phyloP scores from a whole-genome alignment of 2,888 invertebrate species.

The Hetaerina titia region DNA sequence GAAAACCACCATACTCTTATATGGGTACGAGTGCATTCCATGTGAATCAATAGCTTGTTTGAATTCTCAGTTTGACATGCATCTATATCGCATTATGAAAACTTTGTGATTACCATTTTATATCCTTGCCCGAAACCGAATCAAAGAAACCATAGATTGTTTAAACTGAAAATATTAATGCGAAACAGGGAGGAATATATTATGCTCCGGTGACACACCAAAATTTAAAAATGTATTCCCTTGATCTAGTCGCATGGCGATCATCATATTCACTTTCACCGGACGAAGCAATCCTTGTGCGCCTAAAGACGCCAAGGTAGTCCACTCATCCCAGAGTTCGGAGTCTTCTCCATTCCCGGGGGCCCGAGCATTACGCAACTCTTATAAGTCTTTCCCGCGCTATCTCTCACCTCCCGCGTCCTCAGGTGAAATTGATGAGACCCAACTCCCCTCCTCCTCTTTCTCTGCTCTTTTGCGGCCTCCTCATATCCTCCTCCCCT shows the following conservation, averaged over 20 bases:
- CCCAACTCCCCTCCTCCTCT: slow-evolving; percentile 20
- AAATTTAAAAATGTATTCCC: background rate
- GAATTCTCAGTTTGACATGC: too few species aligned
- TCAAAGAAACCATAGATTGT: too few species aligned
- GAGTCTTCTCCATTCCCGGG: background rate
- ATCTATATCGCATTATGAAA: too few species aligned
- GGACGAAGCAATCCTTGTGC: background rate
- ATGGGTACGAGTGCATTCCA: too few species aligned
- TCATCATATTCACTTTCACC: background rate
- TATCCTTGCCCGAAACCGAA: too few species aligned
- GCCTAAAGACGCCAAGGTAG: background rate
- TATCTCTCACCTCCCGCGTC: background rate
- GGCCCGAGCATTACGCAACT: background rate
- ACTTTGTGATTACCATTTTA: too few species aligned
- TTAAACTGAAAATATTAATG: too few species aligned
- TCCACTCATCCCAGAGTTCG: background rate
- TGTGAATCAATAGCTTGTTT: too few species aligned
- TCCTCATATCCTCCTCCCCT: background rate
- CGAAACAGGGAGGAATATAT: too few species aligned
- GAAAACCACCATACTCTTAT: too few species aligned
- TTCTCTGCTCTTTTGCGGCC: background rate
- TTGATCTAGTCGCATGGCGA: background rate
- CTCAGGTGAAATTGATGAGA: slow-evolving; percentile 29
- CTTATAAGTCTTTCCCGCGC: background rate
- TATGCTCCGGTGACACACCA: background rate